These are phyloP conservation scores for Sinotaia quadrata DNA, from an alignment of 2,888 invertebrate species.

Conservation along the genomic window DNA sequence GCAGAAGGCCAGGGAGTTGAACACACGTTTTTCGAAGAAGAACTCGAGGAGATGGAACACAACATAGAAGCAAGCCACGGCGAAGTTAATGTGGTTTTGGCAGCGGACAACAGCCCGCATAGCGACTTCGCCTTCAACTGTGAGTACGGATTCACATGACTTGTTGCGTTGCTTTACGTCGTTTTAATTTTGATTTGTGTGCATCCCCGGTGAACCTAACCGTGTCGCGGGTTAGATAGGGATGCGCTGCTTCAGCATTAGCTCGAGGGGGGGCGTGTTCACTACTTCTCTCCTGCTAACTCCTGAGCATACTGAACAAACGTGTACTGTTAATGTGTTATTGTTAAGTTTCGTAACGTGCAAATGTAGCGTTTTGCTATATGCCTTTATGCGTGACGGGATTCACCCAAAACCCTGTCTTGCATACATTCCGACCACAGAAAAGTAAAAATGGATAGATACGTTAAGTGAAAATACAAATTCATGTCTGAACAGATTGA, in stretches of 20 bases:
- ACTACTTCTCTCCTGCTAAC: neutral
- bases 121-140: constrained; percentile 28
- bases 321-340: too few relatives aligned
- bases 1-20: constrained; percentile 13
- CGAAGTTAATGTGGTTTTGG: neutral
- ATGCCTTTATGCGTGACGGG: too few relatives aligned
- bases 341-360: too few relatives aligned
- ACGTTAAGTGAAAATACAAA: too few relatives aligned
- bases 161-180: neutral
- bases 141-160: too few relatives aligned
- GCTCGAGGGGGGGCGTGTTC: neutral
- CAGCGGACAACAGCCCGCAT: constrained; percentile 22
- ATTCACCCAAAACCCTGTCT: too few relatives aligned
- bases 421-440: too few relatives aligned
- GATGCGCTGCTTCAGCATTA: neutral
- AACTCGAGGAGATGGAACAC: constrained; percentile 18
- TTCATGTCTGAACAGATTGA: too few relatives aligned
- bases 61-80: neutral
- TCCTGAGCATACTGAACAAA: neutral
- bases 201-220: neutral
- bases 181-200: neutral
- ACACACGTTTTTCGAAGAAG: constrained; percentile 26
- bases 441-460: too few relatives aligned
- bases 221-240: neutral
- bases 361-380: too few relatives aligned